Evolutionary conservation across 2,113 vertebrate genomes (phyloP).

Genomic region (Caranx ignobilis): DNA sequence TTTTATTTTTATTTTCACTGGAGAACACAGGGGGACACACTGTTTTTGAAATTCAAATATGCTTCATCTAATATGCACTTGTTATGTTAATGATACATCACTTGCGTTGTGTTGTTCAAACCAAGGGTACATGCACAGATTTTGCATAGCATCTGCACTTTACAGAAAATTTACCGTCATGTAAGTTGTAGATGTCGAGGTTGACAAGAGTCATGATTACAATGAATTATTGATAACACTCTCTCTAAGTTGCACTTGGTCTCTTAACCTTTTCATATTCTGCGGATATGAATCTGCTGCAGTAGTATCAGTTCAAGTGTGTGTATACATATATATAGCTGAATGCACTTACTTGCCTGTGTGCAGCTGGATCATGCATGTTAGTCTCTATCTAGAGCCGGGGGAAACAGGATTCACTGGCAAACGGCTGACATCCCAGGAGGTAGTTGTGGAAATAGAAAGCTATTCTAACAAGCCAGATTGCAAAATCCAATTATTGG

Average conservation of each 20-base stretch:
- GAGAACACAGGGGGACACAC: background rate
- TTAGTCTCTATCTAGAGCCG: slow-evolving; percentile 69
- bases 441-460: slow-evolving; percentile 75
- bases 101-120: slow-evolving; percentile 6
- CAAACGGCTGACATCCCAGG: slow-evolving; percentile 68
- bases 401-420: slow-evolving; percentile 70
- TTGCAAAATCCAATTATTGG: slow-evolving; percentile 79
- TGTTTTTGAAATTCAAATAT: slow-evolving; percentile 1
- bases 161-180: slow-evolving; percentile 42
- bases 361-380: slow-evolving; percentile 60
- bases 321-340: slow-evolving; percentile 15
- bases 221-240: slow-evolving; percentile 63
- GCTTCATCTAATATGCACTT: background rate
- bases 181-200: slow-evolving; percentile 61
- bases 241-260: slow-evolving; percentile 39
- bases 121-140: slow-evolving; percentile 9
- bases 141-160: slow-evolving; percentile 26
- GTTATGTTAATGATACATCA: background rate
- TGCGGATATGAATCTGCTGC: slow-evolving; percentile 65
- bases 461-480: slow-evolving; percentile 73
- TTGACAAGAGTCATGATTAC: slow-evolving; percentile 33
- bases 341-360: slow-evolving; percentile 39
- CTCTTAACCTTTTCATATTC: slow-evolving; percentile 65
- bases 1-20: background rate
- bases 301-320: slow-evolving; percentile 45